A percentile compares a stretch with the other conserved stretches of the same genome.
Conservation (phyloP, 2,888 invertebrate species). For the Phymatocera aterrima region DNA sequence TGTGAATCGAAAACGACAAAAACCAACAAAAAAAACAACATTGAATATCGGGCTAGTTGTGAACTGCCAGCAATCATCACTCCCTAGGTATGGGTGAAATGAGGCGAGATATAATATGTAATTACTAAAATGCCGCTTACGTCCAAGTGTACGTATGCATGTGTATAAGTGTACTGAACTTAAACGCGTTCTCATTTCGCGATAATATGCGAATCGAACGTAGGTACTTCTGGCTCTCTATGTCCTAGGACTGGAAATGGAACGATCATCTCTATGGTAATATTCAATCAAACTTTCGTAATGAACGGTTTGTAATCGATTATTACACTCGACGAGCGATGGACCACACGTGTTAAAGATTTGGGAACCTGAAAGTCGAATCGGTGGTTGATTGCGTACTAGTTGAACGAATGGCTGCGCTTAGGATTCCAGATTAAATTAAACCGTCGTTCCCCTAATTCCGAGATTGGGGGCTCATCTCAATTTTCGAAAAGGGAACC, state of each 20-base stretch:
- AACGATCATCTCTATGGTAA: slow-evolving; percentile 37
- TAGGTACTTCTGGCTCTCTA: slow-evolving; percentile 8
- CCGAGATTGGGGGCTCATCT: neutral
- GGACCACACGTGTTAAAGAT: slow-evolving; percentile 41
- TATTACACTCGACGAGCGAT: slow-evolving; percentile 19
- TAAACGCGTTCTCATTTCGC: neutral
- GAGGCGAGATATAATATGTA: neutral
- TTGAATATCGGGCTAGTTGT: slow-evolving; percentile 7
- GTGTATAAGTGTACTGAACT: neutral
- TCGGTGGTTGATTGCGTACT: slow-evolving; percentile 39
- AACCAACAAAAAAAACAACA: neutral
- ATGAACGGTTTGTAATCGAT: slow-evolving; percentile 45
- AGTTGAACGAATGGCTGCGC: neutral
- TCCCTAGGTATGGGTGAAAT: slow-evolving; percentile 15
- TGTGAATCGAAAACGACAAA: neutral
- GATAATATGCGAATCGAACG: slow-evolving; percentile 20
- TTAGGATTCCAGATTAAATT: neutral
- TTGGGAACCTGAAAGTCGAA: slow-evolving; percentile 38
- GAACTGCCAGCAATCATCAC: slow-evolving; percentile 20
- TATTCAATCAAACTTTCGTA: slow-evolving; percentile 43
- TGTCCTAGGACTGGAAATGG: neutral
- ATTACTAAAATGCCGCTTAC: slow-evolving; percentile 8
- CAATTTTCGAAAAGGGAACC: neutral
- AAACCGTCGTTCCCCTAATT: neutral
- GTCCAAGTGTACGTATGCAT: neutral